Percentiles rank a stretch among this genome's conserved stretches.
Evolutionary conservation across 2,888 invertebrate species (phyloP).

Genomic region (Xanthia togata): DNA sequence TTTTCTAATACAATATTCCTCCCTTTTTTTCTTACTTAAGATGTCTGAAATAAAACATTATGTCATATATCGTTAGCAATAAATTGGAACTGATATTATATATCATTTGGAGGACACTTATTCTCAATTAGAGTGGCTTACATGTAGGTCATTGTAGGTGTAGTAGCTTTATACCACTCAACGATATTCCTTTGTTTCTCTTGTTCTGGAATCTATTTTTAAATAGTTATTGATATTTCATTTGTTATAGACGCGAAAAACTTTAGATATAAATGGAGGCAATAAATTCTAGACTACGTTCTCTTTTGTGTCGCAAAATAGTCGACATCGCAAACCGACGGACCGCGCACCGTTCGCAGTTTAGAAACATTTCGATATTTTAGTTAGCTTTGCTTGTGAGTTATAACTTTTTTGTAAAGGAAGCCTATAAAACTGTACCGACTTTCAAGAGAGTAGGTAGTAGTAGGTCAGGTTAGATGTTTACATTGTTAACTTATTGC

Average conservation of each 20-base stretch:
- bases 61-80: conserved; percentile 15
- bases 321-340: neutral
- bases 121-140: neutral
- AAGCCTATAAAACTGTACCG: neutral
- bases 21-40: too few species aligned
- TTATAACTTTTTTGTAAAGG: neutral
- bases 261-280: neutral
- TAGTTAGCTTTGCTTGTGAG: neutral
- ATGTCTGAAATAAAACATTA: too few species aligned
- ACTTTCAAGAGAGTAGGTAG: neutral
- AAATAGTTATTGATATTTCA: conserved; percentile 1
- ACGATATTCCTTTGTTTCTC: neutral
- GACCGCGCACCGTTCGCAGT: neutral
- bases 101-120: conserved; percentile 21
- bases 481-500: neutral
- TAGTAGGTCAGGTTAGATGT: too few species aligned
- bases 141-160: too few species aligned
- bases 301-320: neutral
- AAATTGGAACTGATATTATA: conserved; percentile 14
- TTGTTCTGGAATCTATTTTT: conserved; percentile 4
- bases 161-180: conserved; percentile 8
- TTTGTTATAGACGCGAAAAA: neutral
- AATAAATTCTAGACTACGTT: neutral
- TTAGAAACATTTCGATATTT: neutral
- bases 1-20: too few species aligned